phyloP scores from a whole-genome alignment of 2,113 vertebrate genomes.

The Morone saxatilis region DNA sequence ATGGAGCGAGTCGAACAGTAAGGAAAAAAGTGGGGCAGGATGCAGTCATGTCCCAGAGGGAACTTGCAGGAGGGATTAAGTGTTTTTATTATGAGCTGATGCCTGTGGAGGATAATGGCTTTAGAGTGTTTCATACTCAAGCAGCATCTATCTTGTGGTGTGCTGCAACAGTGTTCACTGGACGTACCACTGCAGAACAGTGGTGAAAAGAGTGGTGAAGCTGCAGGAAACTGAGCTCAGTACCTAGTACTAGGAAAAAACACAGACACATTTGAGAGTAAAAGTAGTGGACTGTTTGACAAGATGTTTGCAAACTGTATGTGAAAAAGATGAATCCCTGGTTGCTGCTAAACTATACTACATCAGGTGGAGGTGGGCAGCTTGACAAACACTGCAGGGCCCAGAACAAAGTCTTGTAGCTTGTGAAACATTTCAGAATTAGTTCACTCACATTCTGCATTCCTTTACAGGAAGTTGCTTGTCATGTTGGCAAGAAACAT shows the following conservation, averaged over 20 bases:
- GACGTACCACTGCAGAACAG: slow-evolving; percentile 3
- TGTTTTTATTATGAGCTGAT: slow-evolving; percentile 74
- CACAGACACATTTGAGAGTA: neutral
- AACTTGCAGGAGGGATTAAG: slow-evolving; percentile 66
- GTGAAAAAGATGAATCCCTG: slow-evolving; percentile 15
- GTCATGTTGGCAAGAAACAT: neutral
- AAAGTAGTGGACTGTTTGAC: neutral
- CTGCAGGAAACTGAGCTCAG: neutral
- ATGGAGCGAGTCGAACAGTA: slow-evolving; percentile 26
- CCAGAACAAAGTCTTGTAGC: neutral
- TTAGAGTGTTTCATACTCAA: slow-evolving; percentile 49
- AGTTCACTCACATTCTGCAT: slow-evolving; percentile 36
- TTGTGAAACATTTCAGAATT: neutral
- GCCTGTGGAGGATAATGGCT: slow-evolving; percentile 63
- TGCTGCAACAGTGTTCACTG: slow-evolving; percentile 19
- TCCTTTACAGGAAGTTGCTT: slow-evolving; percentile 39
- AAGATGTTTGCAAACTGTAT: neutral
- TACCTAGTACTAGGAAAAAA: no score
- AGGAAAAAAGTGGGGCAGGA: slow-evolving; percentile 49
- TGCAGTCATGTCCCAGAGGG: slow-evolving; percentile 60
- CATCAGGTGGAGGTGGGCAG: neutral
- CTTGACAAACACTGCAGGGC: neutral
- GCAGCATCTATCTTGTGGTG: slow-evolving; percentile 24
- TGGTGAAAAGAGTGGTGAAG: neutral
- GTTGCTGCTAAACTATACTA: neutral